Conservation (phyloP, 2,113 vertebrate species). For the Nestor notabilis region DNA sequence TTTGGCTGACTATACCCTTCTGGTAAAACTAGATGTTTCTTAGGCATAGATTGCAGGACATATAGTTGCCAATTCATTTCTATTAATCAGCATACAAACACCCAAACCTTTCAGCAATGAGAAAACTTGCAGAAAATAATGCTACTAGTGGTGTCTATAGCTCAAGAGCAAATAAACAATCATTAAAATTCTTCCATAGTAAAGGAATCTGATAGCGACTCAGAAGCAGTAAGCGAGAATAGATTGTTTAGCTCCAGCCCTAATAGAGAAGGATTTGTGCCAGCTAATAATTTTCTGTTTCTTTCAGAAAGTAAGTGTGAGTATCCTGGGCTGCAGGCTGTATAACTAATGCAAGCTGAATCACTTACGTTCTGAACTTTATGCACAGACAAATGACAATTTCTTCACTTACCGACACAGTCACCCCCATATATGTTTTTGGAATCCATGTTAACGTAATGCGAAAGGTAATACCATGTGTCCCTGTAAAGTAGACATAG, state of each 20-base stretch:
- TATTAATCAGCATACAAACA: neutral
- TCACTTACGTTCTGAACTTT: neutral
- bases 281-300: conserved; percentile 27
- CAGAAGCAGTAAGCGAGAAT: neutral
- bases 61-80: neutral
- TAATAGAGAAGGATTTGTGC: conserved; percentile 23
- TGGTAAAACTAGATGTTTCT: neutral
- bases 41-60: neutral
- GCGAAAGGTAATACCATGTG: neutral
- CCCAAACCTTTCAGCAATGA: neutral
- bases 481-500: neutral
- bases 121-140: conserved; percentile 6
- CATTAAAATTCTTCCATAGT: conserved; percentile 31
- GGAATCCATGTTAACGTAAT: neutral
- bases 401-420: neutral
- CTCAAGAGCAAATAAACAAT: conserved; percentile 19
- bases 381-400: neutral
- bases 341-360: neutral
- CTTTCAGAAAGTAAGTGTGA: neutral
- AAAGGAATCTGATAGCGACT: conserved; percentile 14
- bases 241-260: neutral
- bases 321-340: neutral
- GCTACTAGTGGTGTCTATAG: neutral
- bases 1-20: neutral
- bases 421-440: neutral